Conservation (phyloP, 1,140 invertebrate genomes). For the Drosophila arizonae region DNA sequence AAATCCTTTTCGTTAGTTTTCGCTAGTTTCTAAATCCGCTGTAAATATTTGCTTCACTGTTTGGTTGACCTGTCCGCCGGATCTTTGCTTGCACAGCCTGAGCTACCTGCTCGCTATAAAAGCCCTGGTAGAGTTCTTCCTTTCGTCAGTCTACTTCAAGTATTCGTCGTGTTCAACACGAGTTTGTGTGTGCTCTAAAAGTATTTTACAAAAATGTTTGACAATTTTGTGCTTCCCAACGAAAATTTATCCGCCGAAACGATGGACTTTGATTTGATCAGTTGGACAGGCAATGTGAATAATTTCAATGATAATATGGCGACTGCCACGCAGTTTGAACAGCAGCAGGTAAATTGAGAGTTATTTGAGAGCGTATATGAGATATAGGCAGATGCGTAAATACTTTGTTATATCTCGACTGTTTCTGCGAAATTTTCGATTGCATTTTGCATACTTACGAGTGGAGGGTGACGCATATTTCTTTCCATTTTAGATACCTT, state of each 20-base stretch:
- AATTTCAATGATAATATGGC: slow-evolving; percentile 57
- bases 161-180: slow-evolving; percentile 73
- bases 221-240: slow-evolving; percentile 66
- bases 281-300: slow-evolving; percentile 36
- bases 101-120: slow-evolving; percentile 60
- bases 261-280: slow-evolving; percentile 74
- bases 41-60: slow-evolving; percentile 58
- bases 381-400: no score
- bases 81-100: not conserved
- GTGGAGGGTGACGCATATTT: no score
- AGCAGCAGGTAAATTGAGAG: slow-evolving; percentile 43
- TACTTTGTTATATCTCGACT: no score
- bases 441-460: no score
- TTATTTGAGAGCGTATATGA: no score
- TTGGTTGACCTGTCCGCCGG: slow-evolving; percentile 23
- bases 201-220: slow-evolving; percentile 62
- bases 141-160: slow-evolving; percentile 64
- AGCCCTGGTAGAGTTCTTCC: slow-evolving; percentile 2
- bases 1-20: slow-evolving; percentile 32
- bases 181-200: not conserved
- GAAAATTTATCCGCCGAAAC: slow-evolving; percentile 66
- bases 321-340: slow-evolving; percentile 16
- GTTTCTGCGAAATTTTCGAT: no score
- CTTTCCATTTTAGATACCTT: no score
- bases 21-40: slow-evolving; percentile 33